Percentiles rank a stretch among this genome's conserved stretches.
phyloP scores from a whole-genome alignment of 2,797 vertebrate species.

The Lepus townsendii region DNA sequence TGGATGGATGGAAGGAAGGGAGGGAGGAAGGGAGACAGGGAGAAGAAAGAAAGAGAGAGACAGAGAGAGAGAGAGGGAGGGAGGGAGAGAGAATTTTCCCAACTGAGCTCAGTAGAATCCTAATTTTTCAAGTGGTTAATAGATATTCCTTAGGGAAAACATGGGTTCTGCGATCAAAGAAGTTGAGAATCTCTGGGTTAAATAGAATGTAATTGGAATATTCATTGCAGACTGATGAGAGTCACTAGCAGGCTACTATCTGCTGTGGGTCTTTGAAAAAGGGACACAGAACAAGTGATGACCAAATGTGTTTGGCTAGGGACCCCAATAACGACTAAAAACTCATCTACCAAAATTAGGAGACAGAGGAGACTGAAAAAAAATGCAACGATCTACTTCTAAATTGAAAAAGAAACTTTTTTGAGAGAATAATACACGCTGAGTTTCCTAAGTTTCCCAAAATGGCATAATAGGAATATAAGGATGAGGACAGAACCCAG shows the following conservation, averaged over 20 bases:
- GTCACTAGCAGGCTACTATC: background rate
- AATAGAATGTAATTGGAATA: slow-evolving; percentile 26
- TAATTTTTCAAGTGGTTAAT: slow-evolving; percentile 20
- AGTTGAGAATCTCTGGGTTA: background rate
- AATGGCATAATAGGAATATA: too few species aligned
- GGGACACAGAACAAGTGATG: background rate
- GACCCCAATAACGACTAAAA: background rate
- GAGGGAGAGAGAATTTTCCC: background rate
- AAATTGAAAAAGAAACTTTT: slow-evolving; percentile 48
- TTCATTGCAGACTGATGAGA: background rate
- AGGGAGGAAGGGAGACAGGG: too few species aligned
- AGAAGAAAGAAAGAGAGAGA: too few species aligned
- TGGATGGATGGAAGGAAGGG: too few species aligned
- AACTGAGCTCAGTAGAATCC: background rate
- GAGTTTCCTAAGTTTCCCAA: slow-evolving; percentile 2
- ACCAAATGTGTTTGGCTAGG: background rate
- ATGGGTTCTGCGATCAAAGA: background rate
- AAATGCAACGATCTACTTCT: slow-evolving; percentile 30
- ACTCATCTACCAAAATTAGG: slow-evolving; percentile 34
- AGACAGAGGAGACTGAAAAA: background rate
- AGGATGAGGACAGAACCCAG: background rate
- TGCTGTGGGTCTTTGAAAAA: background rate
- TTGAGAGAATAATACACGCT: background rate
- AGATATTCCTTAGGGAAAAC: background rate
- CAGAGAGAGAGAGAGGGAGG: too few species aligned